phyloP scores from a whole-genome alignment of 2,888 invertebrate genomes.

The Lampropteryx suffumata region DNA sequence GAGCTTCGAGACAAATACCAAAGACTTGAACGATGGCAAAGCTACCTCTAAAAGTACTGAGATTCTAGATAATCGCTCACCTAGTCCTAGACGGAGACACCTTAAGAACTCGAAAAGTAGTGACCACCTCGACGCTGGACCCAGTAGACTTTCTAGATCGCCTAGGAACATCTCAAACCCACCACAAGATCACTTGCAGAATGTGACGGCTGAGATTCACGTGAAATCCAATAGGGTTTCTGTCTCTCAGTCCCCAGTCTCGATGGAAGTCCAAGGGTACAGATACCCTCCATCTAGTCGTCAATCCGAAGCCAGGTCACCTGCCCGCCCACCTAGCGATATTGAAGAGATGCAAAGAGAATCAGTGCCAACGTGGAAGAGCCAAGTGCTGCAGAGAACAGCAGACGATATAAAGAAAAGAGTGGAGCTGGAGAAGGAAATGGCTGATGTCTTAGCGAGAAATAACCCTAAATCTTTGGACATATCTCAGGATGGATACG shows the following conservation, averaged over 20 bases:
- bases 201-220: constrained; percentile 76
- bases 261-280: constrained; percentile 59
- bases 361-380: constrained; percentile 65
- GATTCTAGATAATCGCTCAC: constrained; percentile 63
- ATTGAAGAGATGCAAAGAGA: constrained; percentile 50
- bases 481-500: constrained; percentile 78
- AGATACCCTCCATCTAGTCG: constrained; percentile 63
- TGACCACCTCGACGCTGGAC: constrained; percentile 69
- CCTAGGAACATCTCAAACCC: constrained; percentile 44
- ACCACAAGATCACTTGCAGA: constrained; percentile 51
- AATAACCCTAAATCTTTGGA: constrained; percentile 64
- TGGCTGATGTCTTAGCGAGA: constrained; percentile 59
- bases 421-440: constrained; percentile 67
- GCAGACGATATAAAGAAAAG: constrained; percentile 73
- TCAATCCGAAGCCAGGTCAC: constrained; percentile 62
- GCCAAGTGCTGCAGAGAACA: constrained; percentile 75
- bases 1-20: constrained; percentile 65
- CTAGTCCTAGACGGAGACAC: constrained; percentile 60
- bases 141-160: constrained; percentile 58
- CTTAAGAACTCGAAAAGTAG: constrained; percentile 71
- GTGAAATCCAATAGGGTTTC: constrained; percentile 68
- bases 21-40: constrained; percentile 69
- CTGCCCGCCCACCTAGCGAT: constrained; percentile 55
- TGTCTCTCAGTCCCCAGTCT: constrained; percentile 68
- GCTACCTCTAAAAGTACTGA: constrained; percentile 81